A percentile compares a stretch with the other conserved stretches of the same genome.
These are phyloP conservation scores for Holocentrus rufus DNA, from an alignment of 2,797 vertebrate species.

Conservation along the genomic window DNA sequence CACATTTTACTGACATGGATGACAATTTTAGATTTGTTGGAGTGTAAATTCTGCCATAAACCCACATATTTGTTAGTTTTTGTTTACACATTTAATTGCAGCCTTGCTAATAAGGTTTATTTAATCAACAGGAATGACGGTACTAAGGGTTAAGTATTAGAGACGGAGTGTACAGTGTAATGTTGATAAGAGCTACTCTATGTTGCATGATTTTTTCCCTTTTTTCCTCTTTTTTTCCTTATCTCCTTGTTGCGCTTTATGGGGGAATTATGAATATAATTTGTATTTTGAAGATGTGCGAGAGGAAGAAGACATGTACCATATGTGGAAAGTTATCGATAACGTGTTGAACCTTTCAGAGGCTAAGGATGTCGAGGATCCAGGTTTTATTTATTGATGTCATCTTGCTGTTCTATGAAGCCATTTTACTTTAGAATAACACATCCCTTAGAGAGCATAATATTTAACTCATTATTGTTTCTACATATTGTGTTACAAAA, in stretches of 20 bases:
- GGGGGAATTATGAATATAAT: neutral
- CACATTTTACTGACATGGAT: too few species aligned
- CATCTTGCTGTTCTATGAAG: neutral
- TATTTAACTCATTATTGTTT: constrained; percentile 31
- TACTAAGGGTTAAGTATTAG: constrained; percentile 44
- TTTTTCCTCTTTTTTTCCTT: constrained; percentile 11
- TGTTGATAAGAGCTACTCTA: constrained; percentile 42
- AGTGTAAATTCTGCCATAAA: constrained; percentile 27
- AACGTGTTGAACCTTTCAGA: constrained; percentile 2
- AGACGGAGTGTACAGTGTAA: constrained; percentile 35
- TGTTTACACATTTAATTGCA: constrained; percentile 35
- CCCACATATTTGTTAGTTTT: constrained; percentile 11
- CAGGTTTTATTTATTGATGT: constrained; percentile 14
- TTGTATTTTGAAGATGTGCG: neutral
- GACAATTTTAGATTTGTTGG: too few species aligned
- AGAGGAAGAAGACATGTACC: neutral
- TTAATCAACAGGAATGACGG: constrained; percentile 42
- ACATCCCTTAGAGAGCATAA: constrained; percentile 12
- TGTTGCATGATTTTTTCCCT: constrained; percentile 18
- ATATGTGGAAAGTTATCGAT: constrained; percentile 3
- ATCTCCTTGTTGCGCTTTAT: constrained; percentile 12
- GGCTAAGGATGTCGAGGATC: constrained; percentile 23
- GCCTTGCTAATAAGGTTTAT: constrained; percentile 35
- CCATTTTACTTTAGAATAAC: constrained; percentile 6
- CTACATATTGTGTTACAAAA: constrained; percentile 21